These are phyloP conservation scores for Cartodere bifasciata DNA, from an alignment of 2,888 invertebrate species.

Conservation along the genomic window DNA sequence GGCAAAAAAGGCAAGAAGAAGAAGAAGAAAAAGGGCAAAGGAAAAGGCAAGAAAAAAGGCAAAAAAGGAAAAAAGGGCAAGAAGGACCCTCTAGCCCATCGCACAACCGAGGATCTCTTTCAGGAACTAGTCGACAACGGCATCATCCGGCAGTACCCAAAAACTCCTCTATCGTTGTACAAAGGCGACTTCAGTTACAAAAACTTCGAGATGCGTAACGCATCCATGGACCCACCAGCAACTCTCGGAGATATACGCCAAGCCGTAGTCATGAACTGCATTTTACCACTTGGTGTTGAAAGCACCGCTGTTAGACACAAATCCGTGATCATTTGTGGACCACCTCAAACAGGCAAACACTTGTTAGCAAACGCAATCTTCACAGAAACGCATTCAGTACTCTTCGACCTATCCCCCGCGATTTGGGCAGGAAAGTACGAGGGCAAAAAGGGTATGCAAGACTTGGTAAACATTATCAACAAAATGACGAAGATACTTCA, in stretches of 20 bases:
- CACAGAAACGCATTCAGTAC: slow-evolving; percentile 57
- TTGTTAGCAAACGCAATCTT: slow-evolving; percentile 61
- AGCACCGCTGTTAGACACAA: slow-evolving; percentile 36
- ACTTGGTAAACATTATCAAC: slow-evolving; percentile 50
- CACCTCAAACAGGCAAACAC: slow-evolving; percentile 56
- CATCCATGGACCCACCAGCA: slow-evolving; percentile 36
- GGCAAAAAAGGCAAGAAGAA: slow-evolving; percentile 20
- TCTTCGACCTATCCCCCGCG: slow-evolving; percentile 63
- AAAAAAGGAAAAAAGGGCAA: slow-evolving; percentile 35
- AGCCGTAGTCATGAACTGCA: slow-evolving; percentile 45
- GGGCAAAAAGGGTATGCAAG: slow-evolving; percentile 52
- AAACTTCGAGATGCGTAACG: slow-evolving; percentile 16
- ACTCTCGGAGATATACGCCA: slow-evolving; percentile 48
- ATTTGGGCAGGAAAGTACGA: slow-evolving; percentile 56
- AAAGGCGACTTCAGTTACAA: slow-evolving; percentile 46
- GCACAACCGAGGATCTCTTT: slow-evolving; percentile 51
- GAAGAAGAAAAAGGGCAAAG: slow-evolving; percentile 25
- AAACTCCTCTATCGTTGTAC: slow-evolving; percentile 46
- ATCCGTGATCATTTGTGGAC: slow-evolving; percentile 58
- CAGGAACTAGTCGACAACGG: slow-evolving; percentile 57
- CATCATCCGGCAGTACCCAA: slow-evolving; percentile 53
- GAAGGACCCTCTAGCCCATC: slow-evolving; percentile 51
- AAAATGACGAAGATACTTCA: slow-evolving; percentile 55
- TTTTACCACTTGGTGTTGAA: slow-evolving; percentile 41
- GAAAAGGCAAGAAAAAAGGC: slow-evolving; percentile 23